Base-by-base conservation (phyloP, 2,113 vertebrate species). In the Tyrannus savana region DNA sequence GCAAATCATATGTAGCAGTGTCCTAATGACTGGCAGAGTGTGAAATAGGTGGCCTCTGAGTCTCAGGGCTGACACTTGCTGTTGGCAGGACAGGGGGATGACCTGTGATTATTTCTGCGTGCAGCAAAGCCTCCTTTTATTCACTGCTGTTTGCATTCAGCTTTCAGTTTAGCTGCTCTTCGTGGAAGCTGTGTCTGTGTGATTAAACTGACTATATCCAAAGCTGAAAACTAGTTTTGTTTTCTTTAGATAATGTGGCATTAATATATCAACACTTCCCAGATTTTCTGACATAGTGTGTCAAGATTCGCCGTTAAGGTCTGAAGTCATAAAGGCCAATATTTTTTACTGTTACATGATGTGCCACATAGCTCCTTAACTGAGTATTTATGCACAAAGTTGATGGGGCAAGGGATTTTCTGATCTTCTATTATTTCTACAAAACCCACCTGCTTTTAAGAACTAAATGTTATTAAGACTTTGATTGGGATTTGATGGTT, bases 151-250 rank as follows among this genome's bases (percentile, higher is more conserved):
- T 77, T 55, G 18, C 56, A 5, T 73, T 10, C 46, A 58, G 27
- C 79, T 71, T 46, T 66, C 4, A 0, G 28, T 41, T 64, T 58
- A 49, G 27, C 49, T 60, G 24, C 28, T 76, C 25, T 3, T 53
- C 37, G 31, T 0, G 0, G n/a, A 37, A 53, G 14, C 35, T 50
- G 15, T 1, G 0, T 74, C n/a, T 3, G 1, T 74, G 41, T 8
- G 1, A 81, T 81, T 62, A 50, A 64, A 53, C 25, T 25, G 37
- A n/a, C 85, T 56, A 10, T 41, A 72, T 46, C 47, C 4, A 14
- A 56, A 76, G 28, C 44, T 87, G 72, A 67, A 93, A 90, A 81
- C 39, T 12, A 81, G 30, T 39, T 42, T 14, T 41, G 28, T 42
- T 85, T 84, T 59, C 13, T 72, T 76, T 76, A 66, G 59, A 24